Evolutionary conservation across 2,797 vertebrate species (phyloP), one percentile per base, ranked within the genome.

Genomic region (Mus spretus): DNA sequence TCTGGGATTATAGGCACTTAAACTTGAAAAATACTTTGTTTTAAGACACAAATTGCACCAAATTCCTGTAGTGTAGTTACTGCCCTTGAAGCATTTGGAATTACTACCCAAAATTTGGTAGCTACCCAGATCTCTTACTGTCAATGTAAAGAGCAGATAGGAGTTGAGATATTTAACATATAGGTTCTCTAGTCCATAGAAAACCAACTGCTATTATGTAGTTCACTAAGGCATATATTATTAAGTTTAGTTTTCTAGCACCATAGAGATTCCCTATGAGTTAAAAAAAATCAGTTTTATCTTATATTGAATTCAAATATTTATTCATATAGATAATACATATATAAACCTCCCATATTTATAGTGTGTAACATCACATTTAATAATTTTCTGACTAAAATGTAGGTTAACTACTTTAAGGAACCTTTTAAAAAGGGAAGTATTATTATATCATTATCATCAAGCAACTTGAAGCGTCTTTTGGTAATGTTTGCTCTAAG

Each of bases 401-500:
- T 75, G 40, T 65, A 22, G 50, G 47, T 9, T 77, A 59, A 92
- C 12, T 85, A 7, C 74, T 88, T 89, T 87, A 91, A 57, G 5
- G 11, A 80, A 79, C 47, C 47, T 47, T 47, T 47, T 47, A 47
- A 47, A 3, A 47, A 81, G 80, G 2, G 12, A 90, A 88, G 3
- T 65, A 15, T 83, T 59, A 12, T 79, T 15, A 50, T 86, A 47
- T 9, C 3, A 22, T 79, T 67, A 67, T 67, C 26, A 65, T 59
- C 83, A 93, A 92, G 55, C 50, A 37, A 75, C 57, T 90, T 70
- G 88, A 15, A 34, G 14, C 70, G 26, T 26, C 0, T 10, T 91
- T 91, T 37, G 81, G 55, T 81, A 77, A 44, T 72, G 2, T 85
- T 78, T 92, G 83, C 9, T 80, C 28, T 77, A 90, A 84, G 55